Evolutionary conservation across 2,888 invertebrate species (phyloP), one percentile per base, ranked within the genome.

Genomic region (Drosophila tripunctata): DNA sequence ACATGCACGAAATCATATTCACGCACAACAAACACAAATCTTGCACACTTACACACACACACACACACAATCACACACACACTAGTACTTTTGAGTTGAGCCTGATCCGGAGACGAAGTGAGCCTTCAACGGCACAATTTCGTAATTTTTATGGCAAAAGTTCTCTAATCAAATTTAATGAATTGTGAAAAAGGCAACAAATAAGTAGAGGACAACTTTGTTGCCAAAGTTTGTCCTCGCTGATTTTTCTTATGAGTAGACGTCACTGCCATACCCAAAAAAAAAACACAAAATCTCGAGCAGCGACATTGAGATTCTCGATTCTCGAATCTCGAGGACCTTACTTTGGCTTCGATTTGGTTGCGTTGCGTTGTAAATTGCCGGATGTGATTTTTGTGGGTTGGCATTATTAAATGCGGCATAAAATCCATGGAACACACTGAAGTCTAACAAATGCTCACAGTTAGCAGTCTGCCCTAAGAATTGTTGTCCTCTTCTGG

Each of bases 101-200:
- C 44, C 51, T 60, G 65, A 67, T 67, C 52, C 51, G 33, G 58
- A 65, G 84, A 58, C 74, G 74, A 69, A 77, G 79, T 78, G 80
- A 80, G 84, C 88, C 78, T 78, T 87, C 88, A 84, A 81, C 88
- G 85, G 87, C 84, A 84, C 88, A 88, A 88, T 85, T 88, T 88
- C 87, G 83, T 88, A 85, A 85, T 88, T 87, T 85, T 85, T 88
- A 85, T 85, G 88, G 85, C 82, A 82, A 85, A 85, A 85, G 87
- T 85, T 85, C 88, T 88, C 85, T 88, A 85, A 85, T 85, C 88
- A 85, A 85, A 85, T 88, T 88, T 85, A 85, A 85, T 85, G 85
- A 85, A 88, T 88, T 85, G 85, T 85, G 85, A 85, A 85, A 85
- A 85, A 85, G 85, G 85, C 85, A 85, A 87, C 87, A 88, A 85